Base-by-base conservation (phyloP, 2,797 vertebrate species). In the Onychomys leucogaster region DNA sequence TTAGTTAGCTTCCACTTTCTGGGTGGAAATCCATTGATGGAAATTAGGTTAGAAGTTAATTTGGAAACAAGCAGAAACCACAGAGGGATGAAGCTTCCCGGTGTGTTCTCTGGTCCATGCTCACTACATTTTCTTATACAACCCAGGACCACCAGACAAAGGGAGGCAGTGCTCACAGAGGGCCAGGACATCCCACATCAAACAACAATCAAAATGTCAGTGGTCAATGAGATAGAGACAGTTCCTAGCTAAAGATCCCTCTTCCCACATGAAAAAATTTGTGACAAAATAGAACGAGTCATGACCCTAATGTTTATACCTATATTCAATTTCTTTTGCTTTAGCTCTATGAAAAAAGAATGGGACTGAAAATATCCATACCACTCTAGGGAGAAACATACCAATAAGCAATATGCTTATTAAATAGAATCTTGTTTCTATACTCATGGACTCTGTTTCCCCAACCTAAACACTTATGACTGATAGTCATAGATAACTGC, bases 401-500 rank as follows among this genome's bases (percentile, higher is more conserved):
- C 27, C 61, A 75, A 83, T 80, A 69, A 88, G 34, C 25, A 94
- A 34, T 90, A 83, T 85, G 19, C 25, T 71, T 96, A 94, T 61
- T 67, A 90, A 93, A 9, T 6, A 94, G 76, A 86, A 88, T 16
- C 92, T 43, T 1, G 34, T 96, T 94, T 92, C 41, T 95, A 81
- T 88, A 57, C 94, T 95, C 83, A 43, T 0, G 69, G 41, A 91
- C 8, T 59, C n/a, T 61, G 49, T 81, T 57, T 96, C 92, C 6
- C 75, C 96, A 49, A 92, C 49, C 77, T 25, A 49, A 71, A 52
- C 57, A 84, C 21, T 90, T 95, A 85, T 59, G 71, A 91, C 71
- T 86, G 32, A 80, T 55, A 88, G 78, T 71, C 90, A 75, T 19
- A 94, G 63, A 73, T 71, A 89, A 67, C 11, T n/a, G 2, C 52